Base-by-base conservation (phyloP, 1,140 invertebrate genomes). In the Epicauta chinensis region DNA sequence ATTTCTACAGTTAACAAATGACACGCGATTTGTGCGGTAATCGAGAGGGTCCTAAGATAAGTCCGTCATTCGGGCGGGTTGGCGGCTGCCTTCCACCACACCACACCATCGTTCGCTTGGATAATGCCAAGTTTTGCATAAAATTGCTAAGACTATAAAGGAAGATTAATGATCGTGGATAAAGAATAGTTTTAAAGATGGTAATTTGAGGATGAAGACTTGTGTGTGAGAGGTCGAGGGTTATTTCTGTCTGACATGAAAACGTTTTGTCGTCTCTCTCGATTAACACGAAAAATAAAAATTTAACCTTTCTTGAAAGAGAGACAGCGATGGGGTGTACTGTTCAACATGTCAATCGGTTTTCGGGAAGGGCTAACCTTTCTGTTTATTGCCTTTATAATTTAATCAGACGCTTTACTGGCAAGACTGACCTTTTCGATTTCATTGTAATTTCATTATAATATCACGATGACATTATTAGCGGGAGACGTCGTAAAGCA, bases 21-120 rank as follows among this genome's bases (percentile, higher is more conserved):
- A 64, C 64, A 63, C 53, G 62, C 64, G 64, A 66, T 66, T 66
- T 66, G 58, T 56, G 61, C 61, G 60, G 64, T 66, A 66, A 66
- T 66, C 64, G 64, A 66, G 63, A 65, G 61, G 56, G 61, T 49
- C 56, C 38, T 45, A 39, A 66, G 65, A 66, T 66, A 66, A 66
- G 61, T 63, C 63, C 54, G 52, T 52, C 56, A 55, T 45, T 57
- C 47, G 31, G 30, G 16, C 11, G 41, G 36, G 36, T 13, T 39
- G 10, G 32, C 32, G 10, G 10, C 3, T 34, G 12, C 11, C n/a
- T n/a, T n/a, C n/a, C n/a, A n/a, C 32, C 12, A 34, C 3, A 10
- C 46, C n/a, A n/a, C 32, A 3, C 6, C 3, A 10, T 41, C 45
- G 16, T 32, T 10, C 29, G 16, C 29, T 42, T 16, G 45, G 53